Base-by-base conservation (phyloP, 1,140 invertebrate genomes). In the Bactericera cockerelli region DNA sequence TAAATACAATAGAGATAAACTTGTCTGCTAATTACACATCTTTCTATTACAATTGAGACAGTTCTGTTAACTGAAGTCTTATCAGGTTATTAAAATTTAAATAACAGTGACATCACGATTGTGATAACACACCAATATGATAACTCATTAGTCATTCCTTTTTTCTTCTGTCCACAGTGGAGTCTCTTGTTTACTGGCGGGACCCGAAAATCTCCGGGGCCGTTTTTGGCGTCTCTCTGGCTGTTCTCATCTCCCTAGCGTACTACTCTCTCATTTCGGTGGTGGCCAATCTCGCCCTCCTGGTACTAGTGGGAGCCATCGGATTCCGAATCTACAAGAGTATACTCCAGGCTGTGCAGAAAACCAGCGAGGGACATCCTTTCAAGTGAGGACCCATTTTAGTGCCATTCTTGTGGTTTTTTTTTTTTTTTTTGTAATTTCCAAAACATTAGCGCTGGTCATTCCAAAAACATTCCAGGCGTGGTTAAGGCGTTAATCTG, bases 211-310 rank as follows among this genome's bases (percentile, higher is more conserved):
- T 90, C 72, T 92, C 90, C 59, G 93, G 89, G 59, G 81, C 87
- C 67, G 91, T 93, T 38, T 92, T 97, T 73, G 91, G 88, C 67
- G 81, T 81, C 63, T 82, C 87, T 62, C 77, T 98, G 64, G 79
- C 84, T 65, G 79, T 93, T 63, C 83, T 98, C 62, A 75, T 98
- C 69, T 91, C 92, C 64, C 81, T 98, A 72, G 85, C 91, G 67
- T 89, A 86, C 74, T 93, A 89, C 79, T 96, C 93, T 66, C 79
- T 98, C 69, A 93, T 98, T 75, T 93, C 88, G 67, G 93, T 99
- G 62, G 75, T 94, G 59, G 89, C 94, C 60, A 95, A 97, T 77
- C 72, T 85, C 49, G 89, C 90, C 58, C 81, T 99, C 63, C 75
- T 89, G 59, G 75, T 82, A 64, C 82, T 98, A 39, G 76, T 79